Conservation (phyloP, 1,140 invertebrate genomes). For the Drosophila nebulosa region DNA sequence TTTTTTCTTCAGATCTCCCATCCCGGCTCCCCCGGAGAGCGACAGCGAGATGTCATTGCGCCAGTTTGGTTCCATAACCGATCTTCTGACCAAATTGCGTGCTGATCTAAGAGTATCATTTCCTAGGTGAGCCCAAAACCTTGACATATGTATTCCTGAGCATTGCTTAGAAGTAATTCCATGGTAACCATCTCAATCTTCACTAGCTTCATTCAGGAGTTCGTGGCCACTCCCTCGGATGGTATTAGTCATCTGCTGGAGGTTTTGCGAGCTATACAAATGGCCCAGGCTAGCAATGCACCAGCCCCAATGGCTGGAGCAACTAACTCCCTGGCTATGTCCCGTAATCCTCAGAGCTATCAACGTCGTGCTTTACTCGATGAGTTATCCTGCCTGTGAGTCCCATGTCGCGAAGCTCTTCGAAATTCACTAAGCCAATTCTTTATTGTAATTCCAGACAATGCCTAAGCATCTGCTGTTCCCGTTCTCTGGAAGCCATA, state of each 20-base stretch:
- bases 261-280: slow-evolving; percentile 91
- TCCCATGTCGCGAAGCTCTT: slow-evolving; percentile 3
- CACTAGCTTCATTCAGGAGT: slow-evolving; percentile 92
- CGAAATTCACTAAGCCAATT: neutral
- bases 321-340: slow-evolving; percentile 81
- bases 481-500: slow-evolving; percentile 88
- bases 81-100: slow-evolving; percentile 92
- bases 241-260: slow-evolving; percentile 91
- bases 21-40: slow-evolving; percentile 82
- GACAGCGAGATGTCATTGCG: slow-evolving; percentile 92
- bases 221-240: slow-evolving; percentile 90
- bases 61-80: slow-evolving; percentile 92
- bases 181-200: neutral
- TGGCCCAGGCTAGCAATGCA: slow-evolving; percentile 83
- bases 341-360: slow-evolving; percentile 82
- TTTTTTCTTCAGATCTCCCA: slow-evolving; percentile 80
- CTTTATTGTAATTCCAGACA: slow-evolving; percentile 81
- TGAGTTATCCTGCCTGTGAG: slow-evolving; percentile 91
- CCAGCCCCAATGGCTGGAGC: slow-evolving; percentile 64
- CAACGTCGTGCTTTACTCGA: slow-evolving; percentile 89
- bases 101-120: slow-evolving; percentile 92
- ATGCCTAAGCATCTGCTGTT: slow-evolving; percentile 90
- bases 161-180: no score
- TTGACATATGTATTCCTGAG: no score
- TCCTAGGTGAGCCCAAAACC: slow-evolving; percentile 92